These are phyloP conservation scores for Gorsachius magnificus DNA, from an alignment of 2,797 vertebrate genomes.

Conservation along the genomic window DNA sequence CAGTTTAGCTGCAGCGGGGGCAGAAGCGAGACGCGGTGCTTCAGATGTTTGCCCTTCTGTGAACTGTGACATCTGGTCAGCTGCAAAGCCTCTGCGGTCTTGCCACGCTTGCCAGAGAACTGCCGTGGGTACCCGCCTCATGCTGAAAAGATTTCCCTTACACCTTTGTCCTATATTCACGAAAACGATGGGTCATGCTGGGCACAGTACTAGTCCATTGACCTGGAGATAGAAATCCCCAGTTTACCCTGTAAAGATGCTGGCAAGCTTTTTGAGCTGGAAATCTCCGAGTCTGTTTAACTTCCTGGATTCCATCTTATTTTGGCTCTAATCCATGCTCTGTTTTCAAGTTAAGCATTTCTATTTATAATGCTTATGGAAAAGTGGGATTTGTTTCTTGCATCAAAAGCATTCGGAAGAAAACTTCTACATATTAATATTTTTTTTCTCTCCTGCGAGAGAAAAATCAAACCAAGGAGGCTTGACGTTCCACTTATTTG, in stretches of 20 bases:
- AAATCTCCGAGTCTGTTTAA: not conserved
- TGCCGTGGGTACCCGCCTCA: not conserved
- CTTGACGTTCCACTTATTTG: not conserved
- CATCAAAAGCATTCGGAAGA: not conserved
- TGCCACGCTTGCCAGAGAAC: not conserved
- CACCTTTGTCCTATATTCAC: not conserved
- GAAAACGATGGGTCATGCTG: not conserved
- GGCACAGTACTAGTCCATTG: not conserved
- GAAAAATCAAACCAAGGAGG: not conserved
- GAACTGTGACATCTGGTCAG: constrained; percentile 59
- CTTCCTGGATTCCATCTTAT: constrained; percentile 51
- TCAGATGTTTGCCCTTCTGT: constrained; percentile 51
- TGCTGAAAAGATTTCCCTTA: not conserved
- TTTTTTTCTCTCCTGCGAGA: not conserved
- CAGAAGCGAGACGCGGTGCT: not conserved
- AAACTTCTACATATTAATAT: not conserved
- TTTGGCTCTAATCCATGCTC: constrained; percentile 14
- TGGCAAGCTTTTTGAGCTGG: not conserved
- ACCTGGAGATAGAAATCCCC: not conserved
- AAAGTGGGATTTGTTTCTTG: constrained; percentile 30
- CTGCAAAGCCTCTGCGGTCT: constrained; percentile 31
- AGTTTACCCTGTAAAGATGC: not conserved
- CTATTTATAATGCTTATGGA: constrained; percentile 19
- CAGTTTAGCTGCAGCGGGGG: not conserved
- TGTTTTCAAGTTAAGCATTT: constrained; percentile 17